Conservation (phyloP, 53 echinoderm and acorn worm species). For the Temnopleurus reevesii region DNA sequence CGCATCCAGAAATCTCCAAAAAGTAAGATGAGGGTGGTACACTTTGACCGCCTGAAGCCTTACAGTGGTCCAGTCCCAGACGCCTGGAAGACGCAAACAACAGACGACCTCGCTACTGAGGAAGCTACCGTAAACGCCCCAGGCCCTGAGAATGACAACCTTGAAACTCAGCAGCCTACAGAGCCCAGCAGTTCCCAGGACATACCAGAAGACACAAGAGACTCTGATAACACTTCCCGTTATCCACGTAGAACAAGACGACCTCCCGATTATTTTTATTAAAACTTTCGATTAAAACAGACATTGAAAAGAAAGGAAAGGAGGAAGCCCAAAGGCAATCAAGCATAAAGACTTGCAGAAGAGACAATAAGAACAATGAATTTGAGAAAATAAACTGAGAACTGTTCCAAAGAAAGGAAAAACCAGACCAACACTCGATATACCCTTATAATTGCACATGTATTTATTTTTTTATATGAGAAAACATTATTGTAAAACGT, state of each 20-base stretch:
- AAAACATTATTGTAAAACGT: too few relatives aligned
- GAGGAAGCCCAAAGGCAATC: too few relatives aligned
- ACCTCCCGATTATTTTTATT: slow-evolving; percentile 24
- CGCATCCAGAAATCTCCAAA: slow-evolving; percentile 3
- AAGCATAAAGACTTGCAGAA: too few relatives aligned
- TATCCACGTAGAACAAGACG: not conserved
- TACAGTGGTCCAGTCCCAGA: not conserved
- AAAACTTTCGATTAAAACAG: too few relatives aligned
- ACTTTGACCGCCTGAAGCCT: slow-evolving; percentile 39
- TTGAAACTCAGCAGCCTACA: not conserved
- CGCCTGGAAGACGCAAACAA: not conserved
- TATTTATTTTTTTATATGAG: too few relatives aligned
- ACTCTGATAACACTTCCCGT: not conserved
- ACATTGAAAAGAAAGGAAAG: too few relatives aligned
- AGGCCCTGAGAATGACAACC: not conserved
- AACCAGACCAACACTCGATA: too few relatives aligned
- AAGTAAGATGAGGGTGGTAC: slow-evolving; percentile 37
- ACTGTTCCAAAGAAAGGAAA: too few relatives aligned
- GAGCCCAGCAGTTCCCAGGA: not conserved
- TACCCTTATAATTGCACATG: too few relatives aligned
- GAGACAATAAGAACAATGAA: too few relatives aligned
- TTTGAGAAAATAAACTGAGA: too few relatives aligned
- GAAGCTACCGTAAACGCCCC: not conserved
- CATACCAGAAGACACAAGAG: not conserved
- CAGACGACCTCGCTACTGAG: not conserved